Conservation (phyloP, 2,888 invertebrate species). For the Leuctra nigra region DNA sequence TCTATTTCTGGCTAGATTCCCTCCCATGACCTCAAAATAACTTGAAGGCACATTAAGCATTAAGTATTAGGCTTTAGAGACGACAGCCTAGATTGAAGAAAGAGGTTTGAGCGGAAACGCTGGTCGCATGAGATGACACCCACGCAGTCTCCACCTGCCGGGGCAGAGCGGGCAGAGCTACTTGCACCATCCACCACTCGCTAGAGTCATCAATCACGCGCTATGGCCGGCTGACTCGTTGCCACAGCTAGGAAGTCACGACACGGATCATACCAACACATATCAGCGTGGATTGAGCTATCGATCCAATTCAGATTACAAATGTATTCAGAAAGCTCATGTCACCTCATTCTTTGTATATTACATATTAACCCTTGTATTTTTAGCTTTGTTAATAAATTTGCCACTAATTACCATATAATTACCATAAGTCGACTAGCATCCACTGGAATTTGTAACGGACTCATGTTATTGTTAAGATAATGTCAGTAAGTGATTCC, state of each 20-base stretch:
- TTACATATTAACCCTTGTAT: too few species aligned
- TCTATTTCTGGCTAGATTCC: conserved; percentile 22
- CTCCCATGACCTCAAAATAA: conserved; percentile 25
- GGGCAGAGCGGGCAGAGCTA: neutral
- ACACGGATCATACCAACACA: neutral
- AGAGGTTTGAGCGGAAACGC: neutral
- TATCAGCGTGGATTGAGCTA: too few species aligned
- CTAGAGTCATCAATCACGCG: neutral
- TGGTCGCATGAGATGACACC: neutral
- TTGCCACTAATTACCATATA: too few species aligned
- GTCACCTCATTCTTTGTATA: too few species aligned
- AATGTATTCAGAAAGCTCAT: too few species aligned
- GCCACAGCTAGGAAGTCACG: neutral
- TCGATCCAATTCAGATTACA: too few species aligned
- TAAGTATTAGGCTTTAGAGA: conserved; percentile 8
- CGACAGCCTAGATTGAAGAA: neutral
- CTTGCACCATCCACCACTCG: neutral
- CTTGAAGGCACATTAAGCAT: conserved; percentile 20
- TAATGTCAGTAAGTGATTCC: too few species aligned
- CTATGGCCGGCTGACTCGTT: neutral
- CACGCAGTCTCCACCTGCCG: neutral
- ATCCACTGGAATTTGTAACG: too few species aligned
- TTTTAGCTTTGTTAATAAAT: too few species aligned
- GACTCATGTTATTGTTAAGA: too few species aligned
- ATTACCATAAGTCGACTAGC: too few species aligned